Evolutionary conservation across 2,888 invertebrate genomes (phyloP).

Genomic region (Idaea aversata): DNA sequence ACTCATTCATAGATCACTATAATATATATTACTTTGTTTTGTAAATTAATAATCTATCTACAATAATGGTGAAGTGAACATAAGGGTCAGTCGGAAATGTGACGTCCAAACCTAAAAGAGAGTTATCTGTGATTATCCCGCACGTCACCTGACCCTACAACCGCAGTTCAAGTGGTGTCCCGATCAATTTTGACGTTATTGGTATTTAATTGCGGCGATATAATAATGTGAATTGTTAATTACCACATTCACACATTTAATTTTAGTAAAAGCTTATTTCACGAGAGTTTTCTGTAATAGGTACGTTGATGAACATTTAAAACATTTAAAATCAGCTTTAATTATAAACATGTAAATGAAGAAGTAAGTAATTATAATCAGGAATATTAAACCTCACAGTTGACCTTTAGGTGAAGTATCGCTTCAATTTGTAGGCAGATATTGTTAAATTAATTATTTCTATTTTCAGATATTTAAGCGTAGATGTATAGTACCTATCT

Average conservation of each 20-base stretch:
- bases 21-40: background rate
- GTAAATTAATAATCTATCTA: constrained; percentile 5
- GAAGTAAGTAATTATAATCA: too few relatives aligned
- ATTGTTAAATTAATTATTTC: background rate
- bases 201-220: constrained; percentile 18
- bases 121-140: background rate
- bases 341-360: too few relatives aligned
- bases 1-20: background rate
- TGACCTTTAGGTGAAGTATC: background rate
- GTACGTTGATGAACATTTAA: too few relatives aligned
- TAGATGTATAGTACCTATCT: background rate
- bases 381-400: too few relatives aligned
- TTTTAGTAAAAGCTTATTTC: background rate
- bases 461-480: background rate
- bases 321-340: too few relatives aligned
- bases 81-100: background rate
- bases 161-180: constrained; percentile 16
- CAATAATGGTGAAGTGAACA: background rate
- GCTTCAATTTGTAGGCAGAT: background rate
- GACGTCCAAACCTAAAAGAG: background rate
- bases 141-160: constrained; percentile 5
- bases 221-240: constrained; percentile 17
- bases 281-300: too few relatives aligned
- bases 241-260: constrained; percentile 3
- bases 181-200: constrained; percentile 22